Evolutionary conservation across 2,113 vertebrate species (phyloP), one percentile per base, ranked within the genome.

Genomic region (Sminthopsis crassicaudata): DNA sequence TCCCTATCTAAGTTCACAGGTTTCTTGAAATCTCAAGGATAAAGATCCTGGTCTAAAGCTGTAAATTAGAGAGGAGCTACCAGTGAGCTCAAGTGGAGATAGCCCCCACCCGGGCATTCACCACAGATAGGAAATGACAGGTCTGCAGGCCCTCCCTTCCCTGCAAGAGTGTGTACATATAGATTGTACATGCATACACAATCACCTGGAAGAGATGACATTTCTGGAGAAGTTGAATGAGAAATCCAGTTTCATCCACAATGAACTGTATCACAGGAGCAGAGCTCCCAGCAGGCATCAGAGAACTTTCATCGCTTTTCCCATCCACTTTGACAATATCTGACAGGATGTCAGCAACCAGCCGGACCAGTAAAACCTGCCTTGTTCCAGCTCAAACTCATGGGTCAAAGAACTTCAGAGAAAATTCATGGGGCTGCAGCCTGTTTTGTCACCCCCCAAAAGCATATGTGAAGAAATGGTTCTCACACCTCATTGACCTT

Each of bases 171-270:
- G 0, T 22, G n/a, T 42, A 42, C 67, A 84, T 42, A 84, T 22
- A 84, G 67, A 67, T n/a, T 67, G 30, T 36, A 67, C 60, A n/a
- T 67, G 16, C 30, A 67, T 67, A 67, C 60, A 67, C 30, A 67
- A 67, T 67, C 30, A 67, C 60, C 60, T n/a, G 60, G 27, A 67
- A 67, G 60, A n/a, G 30, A 90, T 90, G 88, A 91, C 36, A 92
- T 89, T 93, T 92, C 84, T 91, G 1, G 94, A 94, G 92, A 92
- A 91, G 67, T 88, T 97, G 94, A 94, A 90, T 7, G 91, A 0
- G 76, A 88, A 92, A 91, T 36, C 36, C 42, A 96, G 96, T 67
- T 67, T 67, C 54, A 95, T 1, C 94, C 94, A 93, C 92, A 93
- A 95, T 84, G 25, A 51, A 5, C 93, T 67, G 53, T 36, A 26